Conservation (phyloP, 2,797 vertebrate genomes). For the Periparus ater region DNA sequence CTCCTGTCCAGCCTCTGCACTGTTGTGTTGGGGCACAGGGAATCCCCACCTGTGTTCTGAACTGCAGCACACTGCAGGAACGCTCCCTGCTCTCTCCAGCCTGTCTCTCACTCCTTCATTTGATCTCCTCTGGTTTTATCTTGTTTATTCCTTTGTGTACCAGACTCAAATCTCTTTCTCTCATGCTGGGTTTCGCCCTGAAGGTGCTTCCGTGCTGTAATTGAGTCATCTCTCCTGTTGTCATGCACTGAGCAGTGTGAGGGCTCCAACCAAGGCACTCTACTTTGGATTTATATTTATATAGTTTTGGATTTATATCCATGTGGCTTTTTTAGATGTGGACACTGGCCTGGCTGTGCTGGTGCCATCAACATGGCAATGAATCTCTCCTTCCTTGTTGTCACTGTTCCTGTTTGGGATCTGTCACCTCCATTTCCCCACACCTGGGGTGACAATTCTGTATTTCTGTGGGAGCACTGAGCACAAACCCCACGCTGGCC, state of each 20-base stretch:
- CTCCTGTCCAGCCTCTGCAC: background rate
- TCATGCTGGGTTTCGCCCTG: background rate
- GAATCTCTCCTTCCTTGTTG: background rate
- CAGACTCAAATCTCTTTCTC: background rate
- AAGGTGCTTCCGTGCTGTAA: background rate
- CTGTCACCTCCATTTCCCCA: background rate
- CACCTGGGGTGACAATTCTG: background rate
- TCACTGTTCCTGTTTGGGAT: background rate
- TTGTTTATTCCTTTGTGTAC: background rate
- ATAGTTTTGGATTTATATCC: background rate
- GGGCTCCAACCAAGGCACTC: background rate
- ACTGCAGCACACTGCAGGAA: background rate
- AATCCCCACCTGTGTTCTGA: fast-evolving
- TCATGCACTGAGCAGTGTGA: background rate
- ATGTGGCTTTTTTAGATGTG: background rate
- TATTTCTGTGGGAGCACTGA: background rate
- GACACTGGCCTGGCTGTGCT: background rate
- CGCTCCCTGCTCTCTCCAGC: background rate
- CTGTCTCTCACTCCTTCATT: background rate
- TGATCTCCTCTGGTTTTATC: background rate
- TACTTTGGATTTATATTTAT: background rate
- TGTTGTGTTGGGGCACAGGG: background rate
- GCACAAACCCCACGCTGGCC: fast-evolving
- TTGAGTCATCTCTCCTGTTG: conserved; percentile 24
- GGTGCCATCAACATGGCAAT: background rate